Evolutionary conservation across 1,140 invertebrate species (phyloP).

Genomic region (Brachystomella parvula): DNA sequence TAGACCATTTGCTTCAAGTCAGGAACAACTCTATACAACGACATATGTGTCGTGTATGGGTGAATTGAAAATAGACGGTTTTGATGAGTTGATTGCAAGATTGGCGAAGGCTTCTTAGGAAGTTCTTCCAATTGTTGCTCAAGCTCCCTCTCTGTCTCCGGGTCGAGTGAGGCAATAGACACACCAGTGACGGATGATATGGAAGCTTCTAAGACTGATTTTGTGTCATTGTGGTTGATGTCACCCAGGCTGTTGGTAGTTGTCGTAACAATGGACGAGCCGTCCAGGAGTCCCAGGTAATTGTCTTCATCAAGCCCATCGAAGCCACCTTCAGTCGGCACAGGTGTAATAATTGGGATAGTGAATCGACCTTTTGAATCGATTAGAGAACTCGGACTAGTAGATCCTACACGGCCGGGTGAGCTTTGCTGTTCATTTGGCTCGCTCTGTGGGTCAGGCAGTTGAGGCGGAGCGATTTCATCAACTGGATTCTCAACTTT

Average conservation of each 20-base stretch:
- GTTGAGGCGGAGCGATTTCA: background rate
- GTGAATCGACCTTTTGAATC: background rate
- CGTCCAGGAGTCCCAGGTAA: conserved; percentile 1
- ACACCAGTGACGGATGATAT: background rate
- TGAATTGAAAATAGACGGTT: conserved; percentile 47
- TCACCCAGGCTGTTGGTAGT: background rate
- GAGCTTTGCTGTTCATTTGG: background rate
- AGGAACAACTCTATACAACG: conserved; percentile 72
- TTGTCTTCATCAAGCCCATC: conserved; percentile 4
- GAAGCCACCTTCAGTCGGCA: background rate
- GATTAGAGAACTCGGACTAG: background rate
- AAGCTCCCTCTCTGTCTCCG: background rate
- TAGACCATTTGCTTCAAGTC: conserved; percentile 69
- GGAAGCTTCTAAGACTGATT: background rate
- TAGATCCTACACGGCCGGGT: background rate
- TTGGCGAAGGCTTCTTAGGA: background rate
- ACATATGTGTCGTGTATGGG: conserved; percentile 71
- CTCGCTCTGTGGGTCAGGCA: background rate
- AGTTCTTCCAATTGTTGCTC: background rate
- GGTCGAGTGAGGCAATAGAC: background rate
- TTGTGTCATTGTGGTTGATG: conserved; percentile 1
- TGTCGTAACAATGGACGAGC: no score
- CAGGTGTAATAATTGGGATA: background rate
- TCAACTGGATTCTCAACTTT: background rate
- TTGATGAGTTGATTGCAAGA: background rate